Evolutionary conservation across 2,113 vertebrate species (phyloP).

Genomic region (Talpa occidentalis): DNA sequence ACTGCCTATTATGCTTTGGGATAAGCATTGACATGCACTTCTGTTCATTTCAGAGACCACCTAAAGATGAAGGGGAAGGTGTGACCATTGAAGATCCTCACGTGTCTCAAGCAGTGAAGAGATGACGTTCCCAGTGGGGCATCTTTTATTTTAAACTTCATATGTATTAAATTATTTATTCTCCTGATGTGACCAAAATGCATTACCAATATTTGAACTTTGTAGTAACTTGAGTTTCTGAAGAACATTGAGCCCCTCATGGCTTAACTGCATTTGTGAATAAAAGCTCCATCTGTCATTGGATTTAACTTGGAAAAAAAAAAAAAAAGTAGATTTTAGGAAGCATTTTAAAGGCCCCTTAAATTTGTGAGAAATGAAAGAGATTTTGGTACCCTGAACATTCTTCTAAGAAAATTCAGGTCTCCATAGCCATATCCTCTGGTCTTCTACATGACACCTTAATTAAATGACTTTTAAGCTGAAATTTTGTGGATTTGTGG

Average conservation of each 20-base stretch:
- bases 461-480: constrained; percentile 62
- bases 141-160: constrained; percentile 37
- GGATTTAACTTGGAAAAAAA: constrained; percentile 58
- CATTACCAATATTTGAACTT: neutral
- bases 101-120: constrained; percentile 64
- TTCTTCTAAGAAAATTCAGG: constrained; percentile 28
- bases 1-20: neutral
- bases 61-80: constrained; percentile 56
- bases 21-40: neutral
- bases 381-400: neutral
- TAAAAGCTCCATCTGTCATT: constrained; percentile 62
- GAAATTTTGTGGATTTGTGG: constrained; percentile 42
- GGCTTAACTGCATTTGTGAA: constrained; percentile 59
- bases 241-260: neutral
- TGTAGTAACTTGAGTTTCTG: constrained; percentile 43
- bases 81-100: neutral
- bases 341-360: constrained; percentile 35
- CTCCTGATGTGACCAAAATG: neutral
- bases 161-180: constrained; percentile 50
- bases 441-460: constrained; percentile 57
- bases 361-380: constrained; percentile 52
- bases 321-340: constrained; percentile 38
- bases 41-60: constrained; percentile 79
- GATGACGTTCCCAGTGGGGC: constrained; percentile 69
- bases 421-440: constrained; percentile 70